Base-by-base conservation (phyloP, 1,140 invertebrate genomes). In the Leptinotarsa lineolata region DNA sequence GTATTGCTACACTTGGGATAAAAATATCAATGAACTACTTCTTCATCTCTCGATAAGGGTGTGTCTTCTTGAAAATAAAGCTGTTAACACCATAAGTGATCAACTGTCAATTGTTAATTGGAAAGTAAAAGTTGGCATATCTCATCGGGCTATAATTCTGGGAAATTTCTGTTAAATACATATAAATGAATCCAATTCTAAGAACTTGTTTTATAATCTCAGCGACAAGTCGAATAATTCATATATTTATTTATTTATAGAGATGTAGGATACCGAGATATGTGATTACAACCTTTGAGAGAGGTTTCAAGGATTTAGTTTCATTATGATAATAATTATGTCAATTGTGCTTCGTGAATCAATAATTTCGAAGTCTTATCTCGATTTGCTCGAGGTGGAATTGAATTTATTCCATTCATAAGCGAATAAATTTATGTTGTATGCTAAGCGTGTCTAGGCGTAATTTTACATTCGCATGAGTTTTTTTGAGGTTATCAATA, bases 271-370 rank as follows among this genome's bases (percentile, higher is more conserved):
- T 54, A 39, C 8, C 30, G 11, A 39, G 30, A 39, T 39, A 54
- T n/a, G n/a, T 5, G n/a, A 54, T 54, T 54, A 54, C 6, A 54
- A 54, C 48, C 48, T 54, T 54, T 13, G 48, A 3, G 48, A 54
- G n/a, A 54, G 15, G 15, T 54, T 18, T 54, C 48, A 54, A 54
- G 48, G 48, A 54, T 54, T 54, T 54, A 16, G 48, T 54, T 54
- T 54, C 48, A 54, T 54, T 54, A 54, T 54, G n/a, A 54, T 54
- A 54, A 54, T 54, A 54, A 54, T 54, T 54, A 54, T n/a, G 48
- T 54, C 48, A 54, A 54, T 54, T 54, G 48, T 54, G n/a, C 48
- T 54, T 18, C 15, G 16, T 18, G 48, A 54, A n/a, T 54, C 48
- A 54, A 54, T 54, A 54, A 54, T 54, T 39, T 54, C 48, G 48